Base-by-base conservation (phyloP, 2,113 vertebrate species). In the Capreolus pygargus region DNA sequence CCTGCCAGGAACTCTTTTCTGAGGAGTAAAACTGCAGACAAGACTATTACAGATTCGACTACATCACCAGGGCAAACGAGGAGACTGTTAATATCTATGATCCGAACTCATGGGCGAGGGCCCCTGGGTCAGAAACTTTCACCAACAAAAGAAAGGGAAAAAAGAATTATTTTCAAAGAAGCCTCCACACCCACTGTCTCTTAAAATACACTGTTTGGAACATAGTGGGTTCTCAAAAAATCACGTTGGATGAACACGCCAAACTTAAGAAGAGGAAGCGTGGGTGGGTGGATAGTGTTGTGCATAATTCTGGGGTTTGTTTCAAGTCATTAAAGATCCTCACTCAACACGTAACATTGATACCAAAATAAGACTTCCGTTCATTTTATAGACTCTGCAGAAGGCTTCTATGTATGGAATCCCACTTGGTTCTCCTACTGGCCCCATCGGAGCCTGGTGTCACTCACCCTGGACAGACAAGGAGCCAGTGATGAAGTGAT, bases 261-360 rank as follows among this genome's bases (percentile, higher is more conserved):
- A 39, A 91, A 91, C 97, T 93, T 64, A 92, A 74, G 97, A 86
- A 50, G 23, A 50, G 94, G 86, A 96, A 92, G 86, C 33, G 89
- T 89, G 96, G 97, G 97, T 58, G 89, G 97, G 81, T 33, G 86
- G 91, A n/a, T 8, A 93, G 86, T 92, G 96, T 92, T 96, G 95
- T 82, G 94, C 86, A 81, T 70, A 97, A 96, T 95, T 95, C 97
- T 58, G 88, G 89, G 89, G 97, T 92, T 97, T 97, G 97, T 95
- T 98, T 97, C 96, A 91, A 97, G 96, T 97, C 97, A 94, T 95
- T 97, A 91, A 92, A 97, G 95, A 97, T 50, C 95, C 61, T 97
- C 81, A 15, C 89, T 98, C 97, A 89, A 96, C 94, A 97, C 50
- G 79, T 28, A 58, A 94, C 86, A 83, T 74, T 87, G 85, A 91